A percentile compares a stretch with the other conserved stretches of the same genome.
These are phyloP conservation scores for Alentia gelatinosa DNA, from an alignment of 2,888 invertebrate genomes.

Conservation along the genomic window DNA sequence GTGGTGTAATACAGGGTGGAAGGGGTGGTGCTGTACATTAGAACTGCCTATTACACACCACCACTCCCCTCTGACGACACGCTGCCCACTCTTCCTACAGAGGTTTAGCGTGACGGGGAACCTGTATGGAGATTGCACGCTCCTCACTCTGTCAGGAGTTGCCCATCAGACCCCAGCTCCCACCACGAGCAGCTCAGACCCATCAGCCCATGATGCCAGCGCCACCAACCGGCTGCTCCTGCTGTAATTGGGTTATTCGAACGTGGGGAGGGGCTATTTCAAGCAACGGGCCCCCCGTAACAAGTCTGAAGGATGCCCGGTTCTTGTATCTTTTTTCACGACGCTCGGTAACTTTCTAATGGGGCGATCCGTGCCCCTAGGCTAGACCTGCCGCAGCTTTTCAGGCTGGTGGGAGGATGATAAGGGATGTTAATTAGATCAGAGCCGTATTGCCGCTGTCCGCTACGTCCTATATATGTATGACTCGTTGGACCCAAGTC, in stretches of 20 bases:
- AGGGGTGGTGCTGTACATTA: neutral
- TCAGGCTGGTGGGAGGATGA: neutral
- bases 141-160: too few relatives aligned
- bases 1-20: neutral
- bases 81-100: too few relatives aligned
- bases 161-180: neutral
- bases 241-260: constrained; percentile 11
- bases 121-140: too few relatives aligned
- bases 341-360: neutral
- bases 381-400: neutral
- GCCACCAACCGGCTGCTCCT: neutral
- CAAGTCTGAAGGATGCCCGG: neutral
- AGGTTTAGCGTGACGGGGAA: too few relatives aligned
- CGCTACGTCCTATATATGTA: too few relatives aligned
- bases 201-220: neutral
- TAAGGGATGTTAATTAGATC: neutral
- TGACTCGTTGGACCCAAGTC: too few relatives aligned
- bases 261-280: constrained; percentile 20
- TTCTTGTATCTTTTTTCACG: neutral
- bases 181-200: neutral
- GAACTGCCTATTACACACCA: neutral
- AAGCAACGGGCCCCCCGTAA: neutral
- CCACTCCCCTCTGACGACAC: neutral
- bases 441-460: neutral
- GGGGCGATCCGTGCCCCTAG: neutral